A percentile compares a stretch with the other conserved stretches of the same genome.
Conservation (phyloP, 2,888 invertebrate species). For the Aphodius granarius region DNA sequence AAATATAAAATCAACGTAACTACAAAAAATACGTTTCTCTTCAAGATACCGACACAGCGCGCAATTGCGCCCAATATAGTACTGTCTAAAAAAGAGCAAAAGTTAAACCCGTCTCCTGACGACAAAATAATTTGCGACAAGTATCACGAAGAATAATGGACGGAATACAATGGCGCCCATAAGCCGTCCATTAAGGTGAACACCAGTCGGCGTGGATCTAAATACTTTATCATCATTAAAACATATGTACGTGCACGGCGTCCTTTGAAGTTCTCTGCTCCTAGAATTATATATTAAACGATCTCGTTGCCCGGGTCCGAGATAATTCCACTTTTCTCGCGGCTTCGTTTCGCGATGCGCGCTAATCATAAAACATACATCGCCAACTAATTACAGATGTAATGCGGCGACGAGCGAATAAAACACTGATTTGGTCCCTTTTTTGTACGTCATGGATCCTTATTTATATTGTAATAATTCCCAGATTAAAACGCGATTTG, state of each 20-base stretch:
- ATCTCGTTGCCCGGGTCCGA: background rate
- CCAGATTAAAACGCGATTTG: background rate
- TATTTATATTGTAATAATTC: background rate
- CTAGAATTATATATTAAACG: background rate
- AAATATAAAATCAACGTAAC: no score
- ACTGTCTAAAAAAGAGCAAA: no score
- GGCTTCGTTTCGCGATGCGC: background rate
- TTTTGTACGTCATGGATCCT: background rate
- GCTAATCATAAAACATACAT: background rate
- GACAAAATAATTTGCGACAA: slow-evolving; percentile 14
- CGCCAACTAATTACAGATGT: background rate
- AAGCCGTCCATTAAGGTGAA: background rate
- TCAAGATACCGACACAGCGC: no score
- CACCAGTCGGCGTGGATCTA: background rate
- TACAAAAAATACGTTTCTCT: no score
- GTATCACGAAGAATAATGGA: slow-evolving; percentile 10
- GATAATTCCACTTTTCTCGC: background rate
- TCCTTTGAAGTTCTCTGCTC: background rate
- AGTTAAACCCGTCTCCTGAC: slow-evolving; percentile 1
- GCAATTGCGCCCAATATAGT: no score
- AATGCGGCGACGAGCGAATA: background rate
- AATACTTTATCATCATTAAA: background rate
- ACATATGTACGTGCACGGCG: background rate
- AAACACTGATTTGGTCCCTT: background rate
- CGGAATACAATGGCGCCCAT: slow-evolving; percentile 2